Percentiles rank a stretch among this genome's conserved stretches.
Conservation (phyloP, 2,797 vertebrate species). For the Labeo calbasu region DNA sequence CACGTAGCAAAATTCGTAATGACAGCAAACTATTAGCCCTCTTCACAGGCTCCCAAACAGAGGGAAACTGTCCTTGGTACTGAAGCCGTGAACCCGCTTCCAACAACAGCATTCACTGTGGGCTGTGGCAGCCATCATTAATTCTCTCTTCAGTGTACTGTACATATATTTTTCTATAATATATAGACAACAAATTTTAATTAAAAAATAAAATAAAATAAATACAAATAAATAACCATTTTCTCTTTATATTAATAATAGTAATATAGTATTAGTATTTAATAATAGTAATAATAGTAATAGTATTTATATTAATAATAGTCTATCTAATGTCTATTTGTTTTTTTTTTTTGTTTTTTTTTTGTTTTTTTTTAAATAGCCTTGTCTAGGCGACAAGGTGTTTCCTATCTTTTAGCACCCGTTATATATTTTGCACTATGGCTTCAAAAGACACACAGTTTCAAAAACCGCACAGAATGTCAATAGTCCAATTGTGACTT, state of each 20-base stretch:
- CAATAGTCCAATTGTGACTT: background rate
- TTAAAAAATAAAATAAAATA: background rate
- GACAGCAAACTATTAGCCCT: background rate
- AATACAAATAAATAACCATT: background rate
- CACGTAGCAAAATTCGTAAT: too few species aligned
- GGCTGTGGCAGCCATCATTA: background rate
- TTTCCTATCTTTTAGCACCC: background rate
- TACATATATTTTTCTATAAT: background rate
- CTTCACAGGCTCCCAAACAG: background rate
- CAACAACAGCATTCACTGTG: conserved; percentile 2
- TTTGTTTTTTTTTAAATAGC: background rate
- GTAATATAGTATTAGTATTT: too few species aligned
- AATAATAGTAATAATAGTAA: too few species aligned
- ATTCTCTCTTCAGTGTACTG: background rate
- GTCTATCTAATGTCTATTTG: background rate
- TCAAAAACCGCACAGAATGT: background rate
- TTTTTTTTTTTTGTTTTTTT: too few species aligned
- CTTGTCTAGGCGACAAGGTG: background rate
- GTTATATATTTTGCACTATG: background rate
- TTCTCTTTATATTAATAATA: background rate
- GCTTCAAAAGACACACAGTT: background rate
- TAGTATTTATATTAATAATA: too few species aligned
- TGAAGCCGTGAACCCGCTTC: background rate
- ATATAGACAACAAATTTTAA: background rate
- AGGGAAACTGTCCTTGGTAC: background rate